phyloP scores from a whole-genome alignment of 2,888 invertebrate genomes.

The Drosophila algonquin region DNA sequence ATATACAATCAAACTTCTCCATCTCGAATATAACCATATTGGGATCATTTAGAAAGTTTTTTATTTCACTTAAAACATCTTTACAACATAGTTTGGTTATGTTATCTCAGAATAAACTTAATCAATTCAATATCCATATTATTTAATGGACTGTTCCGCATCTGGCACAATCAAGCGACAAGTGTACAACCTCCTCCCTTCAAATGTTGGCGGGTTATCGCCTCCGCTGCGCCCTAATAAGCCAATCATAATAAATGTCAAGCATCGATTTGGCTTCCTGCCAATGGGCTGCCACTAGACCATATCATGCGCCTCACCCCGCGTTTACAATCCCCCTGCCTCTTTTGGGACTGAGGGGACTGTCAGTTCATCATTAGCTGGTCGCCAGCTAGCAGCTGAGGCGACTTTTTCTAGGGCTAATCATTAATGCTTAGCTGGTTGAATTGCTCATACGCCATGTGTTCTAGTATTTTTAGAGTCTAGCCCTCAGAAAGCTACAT shows the following conservation, averaged over 20 bases:
- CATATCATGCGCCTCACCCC: constrained; percentile 15
- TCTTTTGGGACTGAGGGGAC: constrained; percentile 1
- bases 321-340: constrained; percentile 4
- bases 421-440: constrained; percentile 65
- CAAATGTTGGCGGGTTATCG: constrained; percentile 17
- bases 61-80: too few species aligned
- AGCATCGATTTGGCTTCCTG: constrained; percentile 69
- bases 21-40: too few species aligned
- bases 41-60: too few species aligned
- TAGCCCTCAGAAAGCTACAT: constrained; percentile 4
- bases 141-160: constrained; percentile 3
- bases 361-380: constrained; percentile 63
- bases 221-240: constrained; percentile 64
- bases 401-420: constrained; percentile 54
- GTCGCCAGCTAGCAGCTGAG: constrained; percentile 26
- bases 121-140: constrained; percentile 7
- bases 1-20: background rate
- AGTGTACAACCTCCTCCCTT: constrained; percentile 1
- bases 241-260: constrained; percentile 79
- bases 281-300: constrained; percentile 63
- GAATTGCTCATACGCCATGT: constrained; percentile 64
- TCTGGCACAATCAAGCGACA: constrained; percentile 33
- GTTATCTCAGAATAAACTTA: background rate
- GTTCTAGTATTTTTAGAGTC: constrained; percentile 34
- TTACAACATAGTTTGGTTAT: background rate